Percentiles rank a stretch among this genome's conserved stretches.
These are phyloP conservation scores for Seriola quinqueradiata DNA, from an alignment of 2,113 vertebrate genomes.

Conservation along the genomic window DNA sequence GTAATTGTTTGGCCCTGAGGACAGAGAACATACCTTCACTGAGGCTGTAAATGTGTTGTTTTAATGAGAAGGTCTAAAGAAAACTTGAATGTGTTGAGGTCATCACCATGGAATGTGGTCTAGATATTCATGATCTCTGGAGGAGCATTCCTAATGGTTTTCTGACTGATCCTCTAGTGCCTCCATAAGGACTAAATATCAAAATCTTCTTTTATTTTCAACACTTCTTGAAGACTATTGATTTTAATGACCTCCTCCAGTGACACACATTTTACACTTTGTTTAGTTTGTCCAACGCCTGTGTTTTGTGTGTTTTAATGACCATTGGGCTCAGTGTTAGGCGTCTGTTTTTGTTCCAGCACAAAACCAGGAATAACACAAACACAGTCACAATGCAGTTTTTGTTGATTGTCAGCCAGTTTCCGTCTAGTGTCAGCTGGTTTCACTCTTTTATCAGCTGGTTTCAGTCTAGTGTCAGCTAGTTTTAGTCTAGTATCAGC, in stretches of 20 bases:
- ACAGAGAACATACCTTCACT: background rate
- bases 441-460: too few relatives aligned
- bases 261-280: too few relatives aligned
- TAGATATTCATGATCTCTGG: slow-evolving; percentile 6
- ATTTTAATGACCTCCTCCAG: background rate
- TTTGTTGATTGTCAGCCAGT: too few relatives aligned
- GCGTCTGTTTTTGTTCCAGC: too few relatives aligned
- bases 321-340: background rate
- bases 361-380: too few relatives aligned
- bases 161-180: background rate
- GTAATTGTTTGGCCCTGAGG: background rate
- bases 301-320: background rate
- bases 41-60: background rate
- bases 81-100: background rate
- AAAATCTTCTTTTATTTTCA: background rate
- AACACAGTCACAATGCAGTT: too few relatives aligned
- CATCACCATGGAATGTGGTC: slow-evolving; percentile 9
- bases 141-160: background rate
- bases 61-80: background rate
- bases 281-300: too few relatives aligned
- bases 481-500: too few relatives aligned
- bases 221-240: too few relatives aligned
- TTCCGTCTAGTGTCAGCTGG: too few relatives aligned
- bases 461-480: too few relatives aligned
- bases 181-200: background rate